Percentiles rank a stretch among this genome's conserved stretches.
Evolutionary conservation across 2,888 invertebrate genomes (phyloP).

Genomic region (Harpalus rufipes): DNA sequence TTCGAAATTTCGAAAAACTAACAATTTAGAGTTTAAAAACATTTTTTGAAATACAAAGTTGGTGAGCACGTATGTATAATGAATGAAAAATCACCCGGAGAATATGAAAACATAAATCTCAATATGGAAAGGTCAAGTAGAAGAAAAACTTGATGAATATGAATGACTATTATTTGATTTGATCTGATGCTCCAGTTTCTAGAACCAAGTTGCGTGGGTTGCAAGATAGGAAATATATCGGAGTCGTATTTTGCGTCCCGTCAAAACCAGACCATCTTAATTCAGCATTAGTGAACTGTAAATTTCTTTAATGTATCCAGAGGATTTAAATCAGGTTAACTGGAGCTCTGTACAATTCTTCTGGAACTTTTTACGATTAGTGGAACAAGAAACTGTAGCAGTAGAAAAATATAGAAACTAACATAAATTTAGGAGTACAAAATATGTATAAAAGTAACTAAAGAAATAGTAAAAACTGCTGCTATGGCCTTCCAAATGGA

Average conservation of each 20-base stretch:
- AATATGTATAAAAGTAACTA: too few relatives aligned
- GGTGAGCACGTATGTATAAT: not conserved
- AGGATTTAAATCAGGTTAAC: slow-evolving; percentile 16
- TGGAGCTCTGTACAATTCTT: not conserved
- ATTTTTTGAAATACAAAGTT: too few relatives aligned
- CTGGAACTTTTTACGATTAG: not conserved
- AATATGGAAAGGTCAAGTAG: slow-evolving; percentile 8
- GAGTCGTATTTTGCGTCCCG: slow-evolving; percentile 28
- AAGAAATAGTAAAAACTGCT: too few relatives aligned
- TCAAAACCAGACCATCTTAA: slow-evolving; percentile 41
- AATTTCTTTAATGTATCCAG: slow-evolving; percentile 43
- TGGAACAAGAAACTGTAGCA: not conserved
- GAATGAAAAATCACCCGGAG: slow-evolving; percentile 14
- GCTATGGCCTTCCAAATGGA: too few relatives aligned
- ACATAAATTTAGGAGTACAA: too few relatives aligned
- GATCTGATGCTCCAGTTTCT: slow-evolving; percentile 14
- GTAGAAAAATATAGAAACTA: too few relatives aligned
- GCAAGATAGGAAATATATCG: slow-evolving; percentile 10
- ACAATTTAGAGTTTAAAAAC: too few relatives aligned
- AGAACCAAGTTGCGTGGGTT: slow-evolving; percentile 12
- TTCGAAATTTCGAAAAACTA: too few relatives aligned
- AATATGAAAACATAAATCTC: slow-evolving; percentile 40
- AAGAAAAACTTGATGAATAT: slow-evolving; percentile 35
- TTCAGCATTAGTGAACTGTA: slow-evolving; percentile 40
- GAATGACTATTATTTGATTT: slow-evolving; percentile 29